Conservation (phyloP, 2,113 vertebrate genomes). For the Pituophis catenifer region DNA sequence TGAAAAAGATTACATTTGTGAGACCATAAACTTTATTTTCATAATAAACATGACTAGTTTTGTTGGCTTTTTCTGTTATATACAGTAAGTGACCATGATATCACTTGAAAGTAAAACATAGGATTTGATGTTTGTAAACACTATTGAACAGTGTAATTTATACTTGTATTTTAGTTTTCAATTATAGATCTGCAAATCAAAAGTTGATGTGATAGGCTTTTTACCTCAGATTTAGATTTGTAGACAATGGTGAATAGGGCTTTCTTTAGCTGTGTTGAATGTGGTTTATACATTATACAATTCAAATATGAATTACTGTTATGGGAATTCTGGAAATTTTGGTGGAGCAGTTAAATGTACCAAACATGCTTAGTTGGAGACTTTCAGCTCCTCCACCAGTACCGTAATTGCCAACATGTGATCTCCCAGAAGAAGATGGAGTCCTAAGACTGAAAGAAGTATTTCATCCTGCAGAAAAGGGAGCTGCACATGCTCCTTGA, state of each 20-base stretch:
- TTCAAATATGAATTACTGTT: not conserved
- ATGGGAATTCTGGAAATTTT: not conserved
- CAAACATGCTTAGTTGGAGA: not conserved
- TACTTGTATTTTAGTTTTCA: not conserved
- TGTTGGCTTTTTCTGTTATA: not conserved
- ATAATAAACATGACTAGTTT: not conserved
- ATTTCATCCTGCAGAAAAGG: not conserved
- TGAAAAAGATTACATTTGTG: not conserved
- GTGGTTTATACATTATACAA: not conserved
- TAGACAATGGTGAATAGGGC: not conserved
- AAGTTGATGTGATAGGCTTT: not conserved
- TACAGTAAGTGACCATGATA: not conserved
- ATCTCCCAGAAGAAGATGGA: not conserved
- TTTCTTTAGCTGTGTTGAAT: constrained; percentile 1
- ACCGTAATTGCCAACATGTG: not conserved
- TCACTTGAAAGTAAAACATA: not conserved
- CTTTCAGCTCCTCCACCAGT: not conserved
- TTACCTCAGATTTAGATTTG: constrained; percentile 13
- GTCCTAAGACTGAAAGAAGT: not conserved
- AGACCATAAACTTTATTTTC: not conserved
- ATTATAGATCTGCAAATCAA: not conserved
- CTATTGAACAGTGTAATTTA: not conserved
- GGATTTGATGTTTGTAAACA: not conserved
- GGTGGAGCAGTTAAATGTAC: not conserved
- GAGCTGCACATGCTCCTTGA: not conserved